These are phyloP conservation scores for Patella ulyssiponensis DNA, from an alignment of 2,888 invertebrate species.

Conservation along the genomic window DNA sequence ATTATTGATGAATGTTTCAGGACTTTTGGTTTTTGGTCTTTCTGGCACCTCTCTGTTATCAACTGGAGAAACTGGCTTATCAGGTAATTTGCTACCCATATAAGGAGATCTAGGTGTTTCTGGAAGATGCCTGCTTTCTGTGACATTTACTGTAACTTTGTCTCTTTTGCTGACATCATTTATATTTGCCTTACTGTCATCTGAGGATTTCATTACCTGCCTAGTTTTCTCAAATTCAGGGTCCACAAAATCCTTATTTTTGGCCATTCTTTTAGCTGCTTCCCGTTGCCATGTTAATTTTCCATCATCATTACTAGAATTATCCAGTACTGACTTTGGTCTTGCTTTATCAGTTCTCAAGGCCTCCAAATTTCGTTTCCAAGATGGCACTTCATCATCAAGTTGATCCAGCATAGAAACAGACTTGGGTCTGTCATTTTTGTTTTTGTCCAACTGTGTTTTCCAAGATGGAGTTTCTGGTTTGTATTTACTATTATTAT, in stretches of 20 bases:
- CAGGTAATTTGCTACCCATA: neutral
- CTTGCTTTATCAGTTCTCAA: constrained; percentile 26
- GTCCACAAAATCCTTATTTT: constrained; percentile 55
- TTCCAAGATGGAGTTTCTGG: constrained; percentile 22
- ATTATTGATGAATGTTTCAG: neutral
- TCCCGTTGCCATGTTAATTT: constrained; percentile 62
- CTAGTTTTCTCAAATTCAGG: constrained; percentile 45
- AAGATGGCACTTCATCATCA: constrained; percentile 43
- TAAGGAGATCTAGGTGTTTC: neutral
- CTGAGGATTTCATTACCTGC: constrained; percentile 11
- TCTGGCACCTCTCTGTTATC: neutral
- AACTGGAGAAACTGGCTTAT: neutral
- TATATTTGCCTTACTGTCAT: neutral
- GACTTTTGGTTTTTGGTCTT: neutral
- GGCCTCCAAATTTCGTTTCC: constrained; percentile 46
- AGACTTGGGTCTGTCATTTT: constrained; percentile 4
- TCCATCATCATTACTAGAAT: neutral
- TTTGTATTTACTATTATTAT: constrained; percentile 7
- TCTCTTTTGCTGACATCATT: constrained; percentile 3
- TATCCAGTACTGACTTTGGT: constrained; percentile 28
- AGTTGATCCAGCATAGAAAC: neutral
- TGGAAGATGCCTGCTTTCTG: neutral
- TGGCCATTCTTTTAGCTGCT: constrained; percentile 56
- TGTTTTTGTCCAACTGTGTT: constrained; percentile 8
- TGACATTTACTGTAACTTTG: neutral